Percentiles rank a stretch among this genome's conserved stretches.
These are phyloP conservation scores for Zhuqinia jingwanae DNA, from an alignment of 2,888 invertebrate species.

Conservation along the genomic window DNA sequence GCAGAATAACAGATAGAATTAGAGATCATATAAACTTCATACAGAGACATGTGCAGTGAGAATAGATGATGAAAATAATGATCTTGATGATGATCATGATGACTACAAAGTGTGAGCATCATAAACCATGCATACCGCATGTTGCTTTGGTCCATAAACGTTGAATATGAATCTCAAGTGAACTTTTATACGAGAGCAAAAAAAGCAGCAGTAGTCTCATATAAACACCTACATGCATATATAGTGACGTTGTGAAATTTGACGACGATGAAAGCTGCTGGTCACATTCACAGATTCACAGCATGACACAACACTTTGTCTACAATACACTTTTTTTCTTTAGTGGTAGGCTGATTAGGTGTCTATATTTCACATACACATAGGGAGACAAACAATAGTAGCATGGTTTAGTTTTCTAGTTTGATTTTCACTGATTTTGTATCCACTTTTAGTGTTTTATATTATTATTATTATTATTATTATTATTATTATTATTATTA, in stretches of 20 bases:
- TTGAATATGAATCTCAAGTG: constrained; percentile 19
- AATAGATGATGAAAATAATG: neutral
- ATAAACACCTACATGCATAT: no score
- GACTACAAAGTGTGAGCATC: constrained; percentile 4
- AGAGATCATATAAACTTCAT: neutral
- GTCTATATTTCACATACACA: no score
- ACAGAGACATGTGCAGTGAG: neutral
- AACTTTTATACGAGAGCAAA: constrained; percentile 11
- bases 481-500: no score
- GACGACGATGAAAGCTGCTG: constrained; percentile 54
- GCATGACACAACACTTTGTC: constrained; percentile 61
- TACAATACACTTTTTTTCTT: neutral
- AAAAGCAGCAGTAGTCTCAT: constrained; percentile 13
- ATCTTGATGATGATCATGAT: constrained; percentile 31
- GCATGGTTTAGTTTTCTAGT: constrained; percentile 2
- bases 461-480: no score
- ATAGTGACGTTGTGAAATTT: constrained; percentile 39
- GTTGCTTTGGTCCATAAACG: constrained; percentile 57
- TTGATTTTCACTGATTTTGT: constrained; percentile 22
- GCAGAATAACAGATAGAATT: constrained; percentile 4
- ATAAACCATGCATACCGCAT: constrained; percentile 47
- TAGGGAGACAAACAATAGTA: no score
- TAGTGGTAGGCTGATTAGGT: no score
- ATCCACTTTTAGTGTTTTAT: no score
- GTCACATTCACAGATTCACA: constrained; percentile 33